A percentile compares a stretch with the other conserved stretches of the same genome.
phyloP scores from a whole-genome alignment of 1,140 invertebrate species.

The Microplitis mediator region DNA sequence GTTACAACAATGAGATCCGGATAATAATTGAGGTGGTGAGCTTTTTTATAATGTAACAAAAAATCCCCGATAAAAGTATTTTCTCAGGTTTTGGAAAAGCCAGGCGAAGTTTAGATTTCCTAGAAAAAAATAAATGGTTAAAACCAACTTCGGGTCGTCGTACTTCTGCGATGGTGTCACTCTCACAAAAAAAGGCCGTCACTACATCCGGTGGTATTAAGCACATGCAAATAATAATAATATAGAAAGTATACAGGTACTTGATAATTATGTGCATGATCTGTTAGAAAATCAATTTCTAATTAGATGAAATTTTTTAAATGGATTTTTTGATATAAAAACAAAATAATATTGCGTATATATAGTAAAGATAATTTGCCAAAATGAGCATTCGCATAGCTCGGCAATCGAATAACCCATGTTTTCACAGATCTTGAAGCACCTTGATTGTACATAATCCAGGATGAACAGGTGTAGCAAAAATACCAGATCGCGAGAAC shows the following conservation, averaged over 20 bases:
- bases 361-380: neutral
- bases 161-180: neutral
- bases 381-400: neutral
- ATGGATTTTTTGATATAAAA: neutral
- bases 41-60: slow-evolving; percentile 28
- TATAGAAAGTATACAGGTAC: slow-evolving; percentile 6
- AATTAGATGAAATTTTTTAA: neutral
- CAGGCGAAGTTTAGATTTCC: neutral
- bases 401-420: slow-evolving; percentile 30
- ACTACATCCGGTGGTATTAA: neutral
- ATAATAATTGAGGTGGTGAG: slow-evolving; percentile 33
- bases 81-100: slow-evolving; percentile 35
- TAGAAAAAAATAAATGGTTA: neutral
- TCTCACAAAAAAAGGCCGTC: neutral
- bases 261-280: slow-evolving; percentile 1
- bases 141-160: neutral
- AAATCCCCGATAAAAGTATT: slow-evolving; percentile 36
- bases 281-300: neutral
- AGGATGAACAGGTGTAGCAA: slow-evolving; percentile 1
- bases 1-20: slow-evolving; percentile 14
- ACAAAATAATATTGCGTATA: neutral
- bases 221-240: neutral
- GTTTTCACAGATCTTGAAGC: slow-evolving; percentile 37
- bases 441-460: neutral
- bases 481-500: neutral